Evolutionary conservation across 2,888 invertebrate genomes (phyloP).

Genomic region (Lasioglossum leucozonium): DNA sequence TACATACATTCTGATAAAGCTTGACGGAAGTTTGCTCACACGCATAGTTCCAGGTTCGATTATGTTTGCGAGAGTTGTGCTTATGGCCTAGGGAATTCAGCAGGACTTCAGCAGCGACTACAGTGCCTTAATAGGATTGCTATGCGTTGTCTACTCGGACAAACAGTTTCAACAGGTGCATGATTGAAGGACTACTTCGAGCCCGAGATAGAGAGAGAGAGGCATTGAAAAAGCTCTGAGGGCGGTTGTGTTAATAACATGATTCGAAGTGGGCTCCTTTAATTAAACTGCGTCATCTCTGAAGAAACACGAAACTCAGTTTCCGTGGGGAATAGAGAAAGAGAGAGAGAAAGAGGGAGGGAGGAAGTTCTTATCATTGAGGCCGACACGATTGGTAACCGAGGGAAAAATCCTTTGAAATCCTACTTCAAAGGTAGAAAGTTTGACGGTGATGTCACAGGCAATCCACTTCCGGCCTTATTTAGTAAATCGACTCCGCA

Average conservation of each 20-base stretch:
- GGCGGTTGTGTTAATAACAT: conserved; percentile 11
- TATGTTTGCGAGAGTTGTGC: no score
- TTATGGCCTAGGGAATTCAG: neutral
- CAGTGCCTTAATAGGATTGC: neutral
- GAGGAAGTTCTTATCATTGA: conserved; percentile 24
- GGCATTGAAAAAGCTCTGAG: neutral
- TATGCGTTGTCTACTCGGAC: neutral
- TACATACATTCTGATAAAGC: no score
- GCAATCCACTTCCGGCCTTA: conserved; percentile 71
- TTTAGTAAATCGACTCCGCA: conserved; percentile 69
- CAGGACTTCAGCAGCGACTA: neutral
- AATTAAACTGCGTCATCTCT: conserved; percentile 27
- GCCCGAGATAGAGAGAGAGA: neutral
- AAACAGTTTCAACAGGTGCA: conserved; percentile 1
- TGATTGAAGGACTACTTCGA: neutral
- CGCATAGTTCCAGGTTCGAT: no score
- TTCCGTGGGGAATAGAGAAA: neutral
- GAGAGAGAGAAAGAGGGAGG: neutral
- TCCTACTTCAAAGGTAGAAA: conserved; percentile 56
- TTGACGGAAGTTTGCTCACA: no score
- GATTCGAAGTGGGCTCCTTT: conserved; percentile 7
- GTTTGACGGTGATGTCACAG: conserved; percentile 59
- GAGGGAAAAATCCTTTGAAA: conserved; percentile 54
- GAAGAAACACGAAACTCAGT: conserved; percentile 4
- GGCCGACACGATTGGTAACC: conserved; percentile 19